Evolutionary conservation across 1,140 invertebrate species (phyloP), one percentile per base, ranked within the genome.

Genomic region (Cotesia chilonis): DNA sequence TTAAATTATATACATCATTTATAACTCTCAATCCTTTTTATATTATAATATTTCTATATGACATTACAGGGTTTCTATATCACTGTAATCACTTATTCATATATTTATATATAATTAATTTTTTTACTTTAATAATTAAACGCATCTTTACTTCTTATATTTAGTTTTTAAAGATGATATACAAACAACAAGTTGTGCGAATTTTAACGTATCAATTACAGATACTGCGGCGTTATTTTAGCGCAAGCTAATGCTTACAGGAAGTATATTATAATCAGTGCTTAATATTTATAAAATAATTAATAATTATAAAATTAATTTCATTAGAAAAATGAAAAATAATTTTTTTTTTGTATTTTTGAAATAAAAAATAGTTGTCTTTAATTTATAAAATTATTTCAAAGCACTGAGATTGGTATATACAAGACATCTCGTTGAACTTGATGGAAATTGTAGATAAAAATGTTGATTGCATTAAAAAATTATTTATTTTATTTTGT

Each of bases 151-250:
- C 41, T 9, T 47, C 41, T 47, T 47, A 47, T 9, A 47, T 47
- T 47, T 47, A 47, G 6, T 47, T 47, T 47, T 47, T 47, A 47
- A 47, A 47, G 35, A 63, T 63, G 60, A 1, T 63, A 41, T 63
- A 63, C 28, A 63, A 41, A 63, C 35, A 38, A 63, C 28, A 63
- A 63, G 10, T 63, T 63, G 60, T 63, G 60, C 35, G 60, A 63
- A 38, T 63, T 63, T n/a, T 41, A 47, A 47, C 41, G 60, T 63
- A 63, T 38, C 60, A 38, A n/a, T 36, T 35, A 7, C 17, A 63
- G 35, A 63, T 10, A 63, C 4, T 63, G 35, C 14, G 57, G 57
- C 57, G 10, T 59, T 28, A 17, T 38, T 38, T 37, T 63, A 7
- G 10, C 35, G 35, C 60, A 63, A 41, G n/a, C 60, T 7, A 63